Evolutionary conservation across 2,888 invertebrate genomes (phyloP).

Genomic region (Hyppa rectilinea): DNA sequence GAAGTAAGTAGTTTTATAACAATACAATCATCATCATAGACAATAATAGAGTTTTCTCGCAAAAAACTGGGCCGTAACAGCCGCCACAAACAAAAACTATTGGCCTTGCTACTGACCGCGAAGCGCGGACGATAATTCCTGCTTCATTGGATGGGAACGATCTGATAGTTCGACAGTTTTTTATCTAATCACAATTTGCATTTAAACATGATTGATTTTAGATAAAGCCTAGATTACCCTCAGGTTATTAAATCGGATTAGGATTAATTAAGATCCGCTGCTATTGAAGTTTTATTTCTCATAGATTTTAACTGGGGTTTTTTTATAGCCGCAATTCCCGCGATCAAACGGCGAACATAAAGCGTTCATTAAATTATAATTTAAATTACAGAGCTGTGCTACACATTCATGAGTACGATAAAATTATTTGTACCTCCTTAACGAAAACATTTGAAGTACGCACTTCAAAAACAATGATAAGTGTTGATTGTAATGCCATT

Average conservation of each 20-base stretch:
- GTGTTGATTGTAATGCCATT: conserved; percentile 26
- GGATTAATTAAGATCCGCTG: background rate
- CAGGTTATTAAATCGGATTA: conserved; percentile 10
- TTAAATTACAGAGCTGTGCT: background rate
- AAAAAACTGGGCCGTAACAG: conserved; percentile 69
- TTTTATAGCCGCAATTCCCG: background rate
- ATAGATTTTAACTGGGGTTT: background rate
- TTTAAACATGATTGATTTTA: conserved; percentile 24
- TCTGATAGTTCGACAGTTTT: conserved; percentile 58
- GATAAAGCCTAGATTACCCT: conserved; percentile 16
- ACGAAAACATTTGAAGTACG: conserved; percentile 26
- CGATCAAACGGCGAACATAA: background rate
- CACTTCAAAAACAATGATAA: conserved; percentile 42
- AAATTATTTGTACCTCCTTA: conserved; percentile 14
- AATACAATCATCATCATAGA: conserved; percentile 45
- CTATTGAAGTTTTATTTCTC: background rate
- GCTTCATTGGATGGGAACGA: conserved; percentile 79
- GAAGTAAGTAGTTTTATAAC: conserved; percentile 57
- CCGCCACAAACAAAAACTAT: conserved; percentile 74
- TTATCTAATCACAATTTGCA: conserved; percentile 37
- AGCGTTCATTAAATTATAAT: background rate
- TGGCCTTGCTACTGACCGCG: conserved; percentile 81
- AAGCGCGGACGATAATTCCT: conserved; percentile 80
- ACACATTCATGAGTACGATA: background rate
- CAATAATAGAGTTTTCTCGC: conserved; percentile 53